Conservation (phyloP, 2,113 vertebrate species). For the Macrotis lagotis region DNA sequence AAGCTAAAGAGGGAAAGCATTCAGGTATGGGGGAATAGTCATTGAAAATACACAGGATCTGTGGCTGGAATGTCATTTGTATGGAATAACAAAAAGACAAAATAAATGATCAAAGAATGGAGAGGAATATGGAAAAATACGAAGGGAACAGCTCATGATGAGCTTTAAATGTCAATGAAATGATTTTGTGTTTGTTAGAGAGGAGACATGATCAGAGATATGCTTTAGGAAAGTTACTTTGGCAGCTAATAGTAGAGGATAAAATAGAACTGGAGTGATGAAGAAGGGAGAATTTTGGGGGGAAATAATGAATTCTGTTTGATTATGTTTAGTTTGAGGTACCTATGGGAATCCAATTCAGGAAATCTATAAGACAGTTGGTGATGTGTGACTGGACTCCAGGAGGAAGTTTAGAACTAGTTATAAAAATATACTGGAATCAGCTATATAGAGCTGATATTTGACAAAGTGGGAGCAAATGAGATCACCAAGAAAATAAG, state of each 20-base stretch:
- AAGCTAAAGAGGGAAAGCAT: not conserved
- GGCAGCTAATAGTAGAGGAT: not conserved
- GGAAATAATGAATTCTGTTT: not conserved
- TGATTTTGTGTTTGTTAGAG: not conserved
- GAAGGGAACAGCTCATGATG: not conserved
- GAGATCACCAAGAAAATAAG: not conserved
- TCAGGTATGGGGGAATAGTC: too few species aligned
- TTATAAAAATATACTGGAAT: not conserved
- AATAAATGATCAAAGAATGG: too few species aligned
- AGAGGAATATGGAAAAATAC: too few species aligned
- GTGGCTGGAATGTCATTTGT: not conserved
- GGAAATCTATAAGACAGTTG: too few species aligned
- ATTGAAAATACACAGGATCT: too few species aligned
- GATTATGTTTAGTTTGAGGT: not conserved
- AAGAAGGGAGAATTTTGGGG: not conserved
- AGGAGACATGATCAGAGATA: not conserved
- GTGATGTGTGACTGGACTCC: too few species aligned
- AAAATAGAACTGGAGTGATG: not conserved
- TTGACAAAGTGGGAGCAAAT: not conserved
- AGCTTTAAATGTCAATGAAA: not conserved
- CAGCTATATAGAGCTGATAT: not conserved
- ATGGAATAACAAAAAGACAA: not conserved
- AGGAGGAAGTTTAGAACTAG: not conserved
- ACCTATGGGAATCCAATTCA: not conserved
- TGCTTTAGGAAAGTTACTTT: not conserved